phyloP scores from a whole-genome alignment of 2,888 invertebrate species.

The Dascillus cervinus region DNA sequence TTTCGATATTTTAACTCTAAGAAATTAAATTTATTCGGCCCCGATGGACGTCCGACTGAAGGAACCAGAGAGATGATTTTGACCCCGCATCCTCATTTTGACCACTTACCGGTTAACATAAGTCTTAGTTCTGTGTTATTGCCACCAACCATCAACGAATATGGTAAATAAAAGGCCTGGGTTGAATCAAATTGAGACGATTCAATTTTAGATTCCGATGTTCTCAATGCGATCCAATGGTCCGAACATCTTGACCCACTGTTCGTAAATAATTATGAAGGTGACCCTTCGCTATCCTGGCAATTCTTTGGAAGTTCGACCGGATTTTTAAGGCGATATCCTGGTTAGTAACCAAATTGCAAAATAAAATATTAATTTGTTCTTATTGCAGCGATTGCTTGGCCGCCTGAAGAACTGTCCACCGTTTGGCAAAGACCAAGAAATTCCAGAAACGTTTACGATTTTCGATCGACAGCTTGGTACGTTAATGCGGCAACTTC shows the following conservation, averaged over 20 bases:
- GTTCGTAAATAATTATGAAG: constrained; percentile 84
- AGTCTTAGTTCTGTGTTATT: constrained; percentile 83
- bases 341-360: constrained; percentile 51
- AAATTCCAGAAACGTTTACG: constrained; percentile 80
- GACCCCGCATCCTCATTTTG: constrained; percentile 74
- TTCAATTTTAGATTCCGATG: constrained; percentile 73
- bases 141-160: constrained; percentile 70
- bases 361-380: constrained; percentile 1
- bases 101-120: constrained; percentile 76
- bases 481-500: constrained; percentile 96
- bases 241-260: constrained; percentile 84
- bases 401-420: constrained; percentile 67
- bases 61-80: constrained; percentile 65
- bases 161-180: constrained; percentile 51
- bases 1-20: constrained; percentile 73
- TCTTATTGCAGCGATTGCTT: constrained; percentile 62
- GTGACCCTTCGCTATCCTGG: constrained; percentile 91
- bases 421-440: constrained; percentile 56
- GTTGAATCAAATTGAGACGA: too few species aligned
- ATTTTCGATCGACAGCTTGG: constrained; percentile 91
- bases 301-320: constrained; percentile 97
- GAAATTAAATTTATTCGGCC: constrained; percentile 68
- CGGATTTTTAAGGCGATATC: constrained; percentile 92
- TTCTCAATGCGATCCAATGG: constrained; percentile 90
- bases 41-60: constrained; percentile 64